A percentile compares a stretch with the other conserved stretches of the same genome.
Conservation (phyloP, 2,888 invertebrate species). For the Zaprionus obscuricornis region DNA sequence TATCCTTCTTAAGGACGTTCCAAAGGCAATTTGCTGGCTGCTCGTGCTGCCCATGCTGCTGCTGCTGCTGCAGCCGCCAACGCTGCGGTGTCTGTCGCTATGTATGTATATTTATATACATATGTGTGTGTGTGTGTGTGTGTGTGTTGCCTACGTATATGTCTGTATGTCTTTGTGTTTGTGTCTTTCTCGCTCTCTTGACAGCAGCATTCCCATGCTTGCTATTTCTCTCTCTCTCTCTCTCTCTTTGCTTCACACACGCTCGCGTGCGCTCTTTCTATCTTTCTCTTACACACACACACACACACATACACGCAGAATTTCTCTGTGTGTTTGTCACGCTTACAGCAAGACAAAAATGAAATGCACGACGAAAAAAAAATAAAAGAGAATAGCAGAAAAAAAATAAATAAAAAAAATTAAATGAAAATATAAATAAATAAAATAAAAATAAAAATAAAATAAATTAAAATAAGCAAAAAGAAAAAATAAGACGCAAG, state of each 20-base stretch:
- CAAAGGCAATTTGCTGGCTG: slow-evolving; percentile 80
- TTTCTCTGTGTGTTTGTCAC: too few species aligned
- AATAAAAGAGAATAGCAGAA: neutral
- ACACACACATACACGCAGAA: too few species aligned
- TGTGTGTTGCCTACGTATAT: slow-evolving; percentile 16
- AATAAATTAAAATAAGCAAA: neutral
- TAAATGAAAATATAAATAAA: slow-evolving; percentile 5
- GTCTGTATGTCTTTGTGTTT: slow-evolving; percentile 16
- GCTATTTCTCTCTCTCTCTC: too few species aligned
- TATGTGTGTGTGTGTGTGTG: slow-evolving; percentile 24
- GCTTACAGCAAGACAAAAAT: slow-evolving; percentile 22
- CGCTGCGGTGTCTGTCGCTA: slow-evolving; percentile 21
- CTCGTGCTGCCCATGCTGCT: too few species aligned
- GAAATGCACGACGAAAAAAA: slow-evolving; percentile 25
- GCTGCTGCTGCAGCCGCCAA: slow-evolving; percentile 41
- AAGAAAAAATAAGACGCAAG: too few species aligned
- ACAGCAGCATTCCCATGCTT: slow-evolving; percentile 27
- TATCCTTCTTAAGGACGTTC: slow-evolving; percentile 82
- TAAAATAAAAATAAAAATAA: neutral
- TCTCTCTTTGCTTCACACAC: too few species aligned
- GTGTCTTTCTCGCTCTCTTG: slow-evolving; percentile 40
- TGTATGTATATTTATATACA: slow-evolving; percentile 18
- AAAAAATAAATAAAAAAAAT: slow-evolving; percentile 7
- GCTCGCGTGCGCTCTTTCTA: neutral
- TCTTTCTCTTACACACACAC: neutral